Evolutionary conservation across 1,140 invertebrate species (phyloP), one percentile per base, ranked within the genome.

Genomic region (Protaetia brevitarsis): DNA sequence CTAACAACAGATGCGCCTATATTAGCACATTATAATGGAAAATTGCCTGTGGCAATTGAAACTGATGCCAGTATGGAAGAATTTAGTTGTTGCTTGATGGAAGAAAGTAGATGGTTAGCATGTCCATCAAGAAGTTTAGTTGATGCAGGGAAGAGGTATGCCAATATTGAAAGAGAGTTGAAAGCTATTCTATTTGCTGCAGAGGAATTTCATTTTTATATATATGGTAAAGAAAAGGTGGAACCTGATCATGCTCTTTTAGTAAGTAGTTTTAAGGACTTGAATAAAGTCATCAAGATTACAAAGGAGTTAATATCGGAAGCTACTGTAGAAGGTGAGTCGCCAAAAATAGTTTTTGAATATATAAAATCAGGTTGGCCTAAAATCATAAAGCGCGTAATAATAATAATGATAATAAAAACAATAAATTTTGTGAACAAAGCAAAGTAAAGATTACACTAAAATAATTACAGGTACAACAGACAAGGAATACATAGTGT

Each of bases 91-190:
- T 70, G 72, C 19, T 57, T 81, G 5, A 27, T 77, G 4, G 77
- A 82, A 61, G 69, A 69, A 30, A 66, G 67, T 30, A 62, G 73
- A n/a, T 76, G 72, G 11, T 67, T 81, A 6, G 73, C 73, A 10
- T 80, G 74, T 72, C 72, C 74, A 4, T 75, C 69, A n/a, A 65
- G 73, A 64, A 63, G 66, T 63, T 68, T 63, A 8, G 26, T 3
- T 45, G 62, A 23, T 27, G 28, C 62, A 37, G 62, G 45, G n/a
- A 23, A 41, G 64, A 67, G 68, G 1, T 83, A 79, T 66, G 69
- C 77, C 0, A 74, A 77, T 63, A 82, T 81, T 23, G 79, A 83
- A 66, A 81, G 79, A 58, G 79, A 83, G 69, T 66, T 76, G 2
- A 70, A 80, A 1, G 78, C 76, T 5, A 78, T 82, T 21, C 64